Evolutionary conservation across 1,140 invertebrate genomes (phyloP).

Genomic region (Periplaneta americana): DNA sequence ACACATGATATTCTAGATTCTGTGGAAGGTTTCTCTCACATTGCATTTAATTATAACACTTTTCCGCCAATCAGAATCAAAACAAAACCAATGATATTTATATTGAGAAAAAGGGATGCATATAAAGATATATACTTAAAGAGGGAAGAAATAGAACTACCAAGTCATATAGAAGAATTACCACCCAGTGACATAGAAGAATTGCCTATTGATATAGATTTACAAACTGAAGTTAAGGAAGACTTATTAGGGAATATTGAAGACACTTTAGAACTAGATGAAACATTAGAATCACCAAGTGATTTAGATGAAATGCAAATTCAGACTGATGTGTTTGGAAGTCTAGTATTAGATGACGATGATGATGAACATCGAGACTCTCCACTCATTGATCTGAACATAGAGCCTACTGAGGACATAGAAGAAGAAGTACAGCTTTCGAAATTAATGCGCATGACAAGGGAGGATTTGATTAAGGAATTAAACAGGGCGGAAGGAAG

Average conservation of each 20-base stretch:
- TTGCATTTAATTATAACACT: conserved; percentile 69
- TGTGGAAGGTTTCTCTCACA: conserved; percentile 74
- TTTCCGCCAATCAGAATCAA: conserved; percentile 74
- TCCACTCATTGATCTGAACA: neutral
- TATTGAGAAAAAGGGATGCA: conserved; percentile 49
- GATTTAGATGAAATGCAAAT: conserved; percentile 10
- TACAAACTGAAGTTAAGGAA: neutral
- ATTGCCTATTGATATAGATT: neutral
- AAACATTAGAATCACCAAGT: conserved; percentile 3
- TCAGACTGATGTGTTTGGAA: neutral
- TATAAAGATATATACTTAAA: neutral
- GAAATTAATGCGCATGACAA: neutral
- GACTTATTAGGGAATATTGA: neutral
- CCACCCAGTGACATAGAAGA: neutral
- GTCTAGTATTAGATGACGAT: neutral
- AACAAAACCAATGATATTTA: conserved; percentile 71
- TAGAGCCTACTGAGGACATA: neutral
- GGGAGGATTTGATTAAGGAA: neutral
- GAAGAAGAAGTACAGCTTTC: neutral
- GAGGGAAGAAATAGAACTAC: conserved; percentile 2
- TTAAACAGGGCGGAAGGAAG: neutral
- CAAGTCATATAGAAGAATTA: neutral
- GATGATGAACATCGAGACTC: neutral
- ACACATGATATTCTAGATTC: conserved; percentile 69
- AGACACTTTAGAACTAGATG: neutral